phyloP scores from a whole-genome alignment of 1,140 invertebrate genomes.

The Drosophila kikkawai region DNA sequence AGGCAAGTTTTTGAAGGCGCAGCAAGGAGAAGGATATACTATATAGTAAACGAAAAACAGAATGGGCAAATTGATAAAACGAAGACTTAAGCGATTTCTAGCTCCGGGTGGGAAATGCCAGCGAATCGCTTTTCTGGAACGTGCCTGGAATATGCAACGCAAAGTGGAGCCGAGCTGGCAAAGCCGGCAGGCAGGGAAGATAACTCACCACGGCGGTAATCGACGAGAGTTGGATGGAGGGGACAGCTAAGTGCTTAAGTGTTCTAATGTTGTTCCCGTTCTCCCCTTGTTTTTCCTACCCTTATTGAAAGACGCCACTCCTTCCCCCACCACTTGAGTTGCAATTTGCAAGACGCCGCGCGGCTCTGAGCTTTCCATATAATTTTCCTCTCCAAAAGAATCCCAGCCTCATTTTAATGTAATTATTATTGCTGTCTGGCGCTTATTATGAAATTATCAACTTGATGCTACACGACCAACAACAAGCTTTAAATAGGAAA shows the following conservation, averaged over 20 bases:
- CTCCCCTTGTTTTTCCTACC: slow-evolving; percentile 24
- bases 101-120: slow-evolving; percentile 45
- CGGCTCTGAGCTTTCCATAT: slow-evolving; percentile 17
- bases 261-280: slow-evolving; percentile 76
- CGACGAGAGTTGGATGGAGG: slow-evolving; percentile 11
- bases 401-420: slow-evolving; percentile 55
- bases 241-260: slow-evolving; percentile 73
- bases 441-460: slow-evolving; percentile 75
- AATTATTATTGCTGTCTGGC: slow-evolving; percentile 70
- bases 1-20: not conserved
- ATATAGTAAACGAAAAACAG: slow-evolving; percentile 29
- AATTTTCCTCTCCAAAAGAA: slow-evolving; percentile 20
- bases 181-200: not conserved
- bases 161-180: not conserved
- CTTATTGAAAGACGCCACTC: not conserved
- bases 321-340: slow-evolving; percentile 29
- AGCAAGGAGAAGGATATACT: not conserved
- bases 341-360: slow-evolving; percentile 50
- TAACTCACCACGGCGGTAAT: slow-evolving; percentile 32
- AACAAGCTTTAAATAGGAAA: slow-evolving; percentile 43
- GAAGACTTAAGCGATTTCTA: slow-evolving; percentile 55
- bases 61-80: slow-evolving; percentile 54
- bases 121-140: slow-evolving; percentile 65
- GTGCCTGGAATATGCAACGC: slow-evolving; percentile 52
- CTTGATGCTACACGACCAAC: slow-evolving; percentile 44